Percentiles rank a stretch among this genome's conserved stretches.
Conservation (phyloP, 2,113 vertebrate genomes). For the Mormyrus iriodes region DNA sequence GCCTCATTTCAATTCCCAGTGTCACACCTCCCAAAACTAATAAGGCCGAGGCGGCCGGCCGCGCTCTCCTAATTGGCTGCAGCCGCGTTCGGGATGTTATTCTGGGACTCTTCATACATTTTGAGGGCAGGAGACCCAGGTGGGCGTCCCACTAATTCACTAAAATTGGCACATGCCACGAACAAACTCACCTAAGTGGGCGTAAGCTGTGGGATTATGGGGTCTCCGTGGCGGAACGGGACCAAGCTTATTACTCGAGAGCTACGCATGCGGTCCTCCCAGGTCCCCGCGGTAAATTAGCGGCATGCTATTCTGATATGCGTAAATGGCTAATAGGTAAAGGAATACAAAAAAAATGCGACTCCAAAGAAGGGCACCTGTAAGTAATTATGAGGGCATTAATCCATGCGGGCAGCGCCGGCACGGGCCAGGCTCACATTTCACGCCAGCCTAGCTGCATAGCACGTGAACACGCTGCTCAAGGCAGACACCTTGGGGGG, state of each 20-base stretch:
- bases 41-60: neutral
- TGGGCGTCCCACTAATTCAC: conserved; percentile 11
- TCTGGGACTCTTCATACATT: neutral
- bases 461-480: neutral
- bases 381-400: conserved; percentile 12
- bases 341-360: neutral
- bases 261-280: neutral
- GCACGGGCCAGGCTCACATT: neutral
- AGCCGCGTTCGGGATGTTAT: neutral
- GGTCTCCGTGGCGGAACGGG: neutral
- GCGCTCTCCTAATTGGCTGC: neutral
- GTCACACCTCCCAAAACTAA: neutral
- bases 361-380: neutral
- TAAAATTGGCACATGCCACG: conserved; percentile 13
- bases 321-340: neutral
- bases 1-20: conserved; percentile 11
- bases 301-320: neutral
- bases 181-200: conserved; percentile 6
- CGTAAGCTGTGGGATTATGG: conserved; percentile 5
- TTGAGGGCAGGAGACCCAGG: neutral
- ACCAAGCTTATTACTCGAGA: conserved; percentile 2
- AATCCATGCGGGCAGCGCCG: neutral
- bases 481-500: neutral
- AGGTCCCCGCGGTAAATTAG: neutral
- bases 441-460: neutral